Conservation (phyloP, 1,140 invertebrate genomes). For the Papilio machaon region DNA sequence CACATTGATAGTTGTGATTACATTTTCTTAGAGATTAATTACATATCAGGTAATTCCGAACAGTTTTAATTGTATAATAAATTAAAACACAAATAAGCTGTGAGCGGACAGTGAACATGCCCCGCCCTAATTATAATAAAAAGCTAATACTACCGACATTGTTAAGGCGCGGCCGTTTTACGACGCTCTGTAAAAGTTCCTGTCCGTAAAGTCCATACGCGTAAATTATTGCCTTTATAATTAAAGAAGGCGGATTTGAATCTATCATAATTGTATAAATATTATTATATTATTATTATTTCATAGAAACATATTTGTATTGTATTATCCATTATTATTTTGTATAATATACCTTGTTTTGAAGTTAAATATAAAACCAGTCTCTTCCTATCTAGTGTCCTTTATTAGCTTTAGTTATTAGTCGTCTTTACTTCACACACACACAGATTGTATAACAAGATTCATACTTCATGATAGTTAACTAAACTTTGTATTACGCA, state of each 20-base stretch:
- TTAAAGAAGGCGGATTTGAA: slow-evolving; percentile 25
- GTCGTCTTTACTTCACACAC: no score
- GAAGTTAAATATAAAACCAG: no score
- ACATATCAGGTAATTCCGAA: slow-evolving; percentile 15
- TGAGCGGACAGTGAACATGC: slow-evolving; percentile 41
- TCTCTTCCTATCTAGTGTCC: no score
- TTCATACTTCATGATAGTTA: no score
- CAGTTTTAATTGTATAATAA: slow-evolving; percentile 20
- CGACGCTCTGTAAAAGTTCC: slow-evolving; percentile 23
- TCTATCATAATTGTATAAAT: slow-evolving; percentile 1
- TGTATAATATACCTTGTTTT: no score
- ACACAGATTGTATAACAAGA: no score
- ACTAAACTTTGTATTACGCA: neutral
- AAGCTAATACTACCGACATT: slow-evolving; percentile 36
- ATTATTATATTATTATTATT: neutral
- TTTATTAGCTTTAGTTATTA: no score
- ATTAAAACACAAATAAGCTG: slow-evolving; percentile 26
- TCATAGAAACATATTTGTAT: neutral
- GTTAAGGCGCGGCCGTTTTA: slow-evolving; percentile 41
- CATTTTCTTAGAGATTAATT: slow-evolving; percentile 10
- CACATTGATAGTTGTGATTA: neutral
- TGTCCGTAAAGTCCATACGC: slow-evolving; percentile 1
- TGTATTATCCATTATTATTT: neutral
- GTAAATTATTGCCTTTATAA: slow-evolving; percentile 26
- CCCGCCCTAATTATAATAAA: slow-evolving; percentile 45